Conservation (phyloP, 2,113 vertebrate species). For the Zapornia atra region DNA sequence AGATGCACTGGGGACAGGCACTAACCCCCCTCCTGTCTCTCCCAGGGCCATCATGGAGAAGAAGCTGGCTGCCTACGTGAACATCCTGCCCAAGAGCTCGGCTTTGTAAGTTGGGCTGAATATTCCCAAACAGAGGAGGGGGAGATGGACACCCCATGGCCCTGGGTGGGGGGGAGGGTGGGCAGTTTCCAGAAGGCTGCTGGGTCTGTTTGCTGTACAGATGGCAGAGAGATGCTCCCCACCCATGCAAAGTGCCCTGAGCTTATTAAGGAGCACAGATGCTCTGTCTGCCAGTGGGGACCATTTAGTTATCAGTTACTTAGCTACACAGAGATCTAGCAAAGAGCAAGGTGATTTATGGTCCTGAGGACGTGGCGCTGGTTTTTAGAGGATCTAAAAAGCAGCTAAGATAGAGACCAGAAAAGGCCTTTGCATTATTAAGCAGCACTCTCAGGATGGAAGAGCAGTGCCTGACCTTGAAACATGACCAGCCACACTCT, state of each 20-base stretch:
- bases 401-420: background rate
- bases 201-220: background rate
- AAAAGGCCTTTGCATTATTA: background rate
- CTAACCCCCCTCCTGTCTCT: conserved; percentile 14
- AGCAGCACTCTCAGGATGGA: background rate
- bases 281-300: fast-evolving
- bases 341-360: background rate
- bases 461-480: background rate
- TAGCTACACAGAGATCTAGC: background rate
- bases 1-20: background rate
- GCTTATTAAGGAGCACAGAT: background rate
- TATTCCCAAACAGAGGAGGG: background rate
- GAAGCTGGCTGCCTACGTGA: conserved; percentile 85
- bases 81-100: conserved; percentile 82
- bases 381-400: background rate
- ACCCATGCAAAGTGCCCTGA: background rate
- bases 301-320: background rate
- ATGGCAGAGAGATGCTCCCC: background rate
- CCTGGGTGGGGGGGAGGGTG: background rate
- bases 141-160: background rate
- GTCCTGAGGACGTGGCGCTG: background rate
- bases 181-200: background rate
- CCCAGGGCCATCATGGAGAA: conserved; percentile 86
- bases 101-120: conserved; percentile 82
- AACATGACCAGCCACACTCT: background rate